Conservation (phyloP, 2,888 invertebrate species). For the Hypolimnas misippus region DNA sequence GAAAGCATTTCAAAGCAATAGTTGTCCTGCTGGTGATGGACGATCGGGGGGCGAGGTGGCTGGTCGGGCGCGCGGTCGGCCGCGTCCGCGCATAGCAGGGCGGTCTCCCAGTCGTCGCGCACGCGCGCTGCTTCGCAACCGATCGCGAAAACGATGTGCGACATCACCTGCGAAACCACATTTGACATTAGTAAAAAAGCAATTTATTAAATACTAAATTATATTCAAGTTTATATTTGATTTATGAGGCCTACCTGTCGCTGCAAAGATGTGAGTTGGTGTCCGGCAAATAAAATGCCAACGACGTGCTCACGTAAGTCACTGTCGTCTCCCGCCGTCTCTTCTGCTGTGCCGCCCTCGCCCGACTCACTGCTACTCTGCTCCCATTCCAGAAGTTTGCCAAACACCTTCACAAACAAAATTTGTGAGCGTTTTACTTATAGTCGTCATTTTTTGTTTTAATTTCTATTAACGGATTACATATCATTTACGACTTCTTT, state of each 20-base stretch:
- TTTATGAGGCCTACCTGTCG: constrained; percentile 95
- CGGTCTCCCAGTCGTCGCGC: constrained; percentile 95
- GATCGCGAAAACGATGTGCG: constrained; percentile 95
- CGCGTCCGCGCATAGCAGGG: constrained; percentile 62
- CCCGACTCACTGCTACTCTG: constrained; percentile 73
- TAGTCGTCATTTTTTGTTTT: no score
- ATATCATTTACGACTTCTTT: no score
- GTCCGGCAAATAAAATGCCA: constrained; percentile 96
- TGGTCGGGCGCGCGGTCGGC: constrained; percentile 54
- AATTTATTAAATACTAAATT: no score
- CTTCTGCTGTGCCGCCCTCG: constrained; percentile 71
- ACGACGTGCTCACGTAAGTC: constrained; percentile 98
- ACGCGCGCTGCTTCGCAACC: constrained; percentile 93
- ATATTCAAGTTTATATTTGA: no score
- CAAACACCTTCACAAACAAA: constrained; percentile 88
- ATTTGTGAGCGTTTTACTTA: no score
- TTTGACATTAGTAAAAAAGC: no score
- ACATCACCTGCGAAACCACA: constrained; percentile 90
- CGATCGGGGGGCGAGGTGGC: constrained; percentile 60
- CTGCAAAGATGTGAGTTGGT: constrained; percentile 96
- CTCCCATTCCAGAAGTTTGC: constrained; percentile 92
- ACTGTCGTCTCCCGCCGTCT: constrained; percentile 68
- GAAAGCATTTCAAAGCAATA: constrained; percentile 99
- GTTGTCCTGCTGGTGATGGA: constrained; percentile 85
- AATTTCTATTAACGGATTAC: no score